Conservation (phyloP, 2,888 invertebrate species). For the Cerastis leucographa region DNA sequence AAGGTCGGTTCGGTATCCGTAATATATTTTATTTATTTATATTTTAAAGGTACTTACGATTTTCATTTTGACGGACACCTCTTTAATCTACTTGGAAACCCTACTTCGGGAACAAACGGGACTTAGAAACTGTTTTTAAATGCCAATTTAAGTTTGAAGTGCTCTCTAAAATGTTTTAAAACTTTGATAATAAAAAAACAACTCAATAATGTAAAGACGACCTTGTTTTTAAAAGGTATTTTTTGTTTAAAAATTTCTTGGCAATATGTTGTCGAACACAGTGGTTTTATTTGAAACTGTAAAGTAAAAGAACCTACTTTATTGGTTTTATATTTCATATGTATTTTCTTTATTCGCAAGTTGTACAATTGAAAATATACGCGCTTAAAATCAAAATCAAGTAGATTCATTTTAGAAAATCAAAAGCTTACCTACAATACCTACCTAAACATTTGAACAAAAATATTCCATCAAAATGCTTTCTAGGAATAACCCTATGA, state of each 20-base stretch:
- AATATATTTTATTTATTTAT: neutral
- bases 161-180: constrained; percentile 29
- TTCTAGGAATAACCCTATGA: neutral
- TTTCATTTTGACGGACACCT: constrained; percentile 12
- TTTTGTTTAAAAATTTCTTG: neutral
- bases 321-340: neutral
- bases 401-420: neutral
- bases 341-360: neutral
- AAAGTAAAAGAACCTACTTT: too few relatives aligned
- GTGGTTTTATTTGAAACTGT: neutral
- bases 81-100: constrained; percentile 25
- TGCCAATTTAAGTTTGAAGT: constrained; percentile 53
- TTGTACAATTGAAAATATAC: neutral
- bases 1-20: neutral
- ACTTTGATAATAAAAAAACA: constrained; percentile 30
- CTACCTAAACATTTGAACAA: neutral
- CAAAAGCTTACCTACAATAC: neutral
- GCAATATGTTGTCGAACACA: neutral
- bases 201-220: constrained; percentile 3
- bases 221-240: neutral
- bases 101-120: constrained; percentile 19
- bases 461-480: constrained; percentile 1
- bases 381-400: neutral
- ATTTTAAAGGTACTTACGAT: neutral
- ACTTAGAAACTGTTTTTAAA: constrained; percentile 27